Evolutionary conservation across 2,113 vertebrate species (phyloP).

Genomic region (Penelope pileata): DNA sequence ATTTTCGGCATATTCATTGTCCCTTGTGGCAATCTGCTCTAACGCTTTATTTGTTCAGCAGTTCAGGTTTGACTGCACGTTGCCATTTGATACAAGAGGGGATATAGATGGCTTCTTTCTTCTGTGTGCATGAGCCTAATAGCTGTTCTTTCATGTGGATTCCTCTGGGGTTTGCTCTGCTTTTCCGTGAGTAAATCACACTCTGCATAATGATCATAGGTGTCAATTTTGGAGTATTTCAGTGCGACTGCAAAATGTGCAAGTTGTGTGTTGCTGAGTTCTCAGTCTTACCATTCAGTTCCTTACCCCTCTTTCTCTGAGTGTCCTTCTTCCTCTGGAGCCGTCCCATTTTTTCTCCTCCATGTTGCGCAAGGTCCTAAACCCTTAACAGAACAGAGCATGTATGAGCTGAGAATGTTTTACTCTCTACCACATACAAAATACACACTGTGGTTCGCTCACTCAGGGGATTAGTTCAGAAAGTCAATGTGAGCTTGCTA

Average conservation of each 20-base stretch:
- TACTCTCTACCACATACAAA: neutral
- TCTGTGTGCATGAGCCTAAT: neutral
- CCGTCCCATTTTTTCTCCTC: neutral
- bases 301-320: neutral
- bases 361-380: neutral
- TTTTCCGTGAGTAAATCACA: conserved; percentile 36
- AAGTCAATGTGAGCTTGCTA: neutral
- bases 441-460: neutral
- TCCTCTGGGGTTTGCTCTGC: neutral
- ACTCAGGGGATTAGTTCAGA: neutral
- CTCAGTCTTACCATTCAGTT: neutral
- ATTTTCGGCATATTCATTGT: neutral
- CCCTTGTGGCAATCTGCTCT: neutral
- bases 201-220: neutral
- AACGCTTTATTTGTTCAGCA: conserved; percentile 1
- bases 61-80: neutral
- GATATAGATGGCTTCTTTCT: neutral
- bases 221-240: conserved; percentile 17
- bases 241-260: neutral
- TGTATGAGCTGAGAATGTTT: neutral
- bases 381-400: neutral
- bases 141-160: conserved; percentile 14
- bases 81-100: conserved; percentile 1
- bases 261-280: neutral
- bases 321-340: neutral